Evolutionary conservation across 1,140 invertebrate species (phyloP).

Genomic region (Pseudomyrmex dendroicus): DNA sequence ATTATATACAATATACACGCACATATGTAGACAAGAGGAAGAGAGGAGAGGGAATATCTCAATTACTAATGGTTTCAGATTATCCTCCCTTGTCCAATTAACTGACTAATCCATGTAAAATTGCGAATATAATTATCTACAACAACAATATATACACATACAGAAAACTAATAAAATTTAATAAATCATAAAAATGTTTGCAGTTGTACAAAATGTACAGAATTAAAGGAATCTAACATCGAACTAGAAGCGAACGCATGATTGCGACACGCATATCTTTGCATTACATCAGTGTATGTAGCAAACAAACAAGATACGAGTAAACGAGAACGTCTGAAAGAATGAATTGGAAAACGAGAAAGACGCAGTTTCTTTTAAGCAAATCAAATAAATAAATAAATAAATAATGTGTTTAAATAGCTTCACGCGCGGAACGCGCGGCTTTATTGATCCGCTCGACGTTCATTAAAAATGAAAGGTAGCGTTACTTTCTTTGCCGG

Average conservation of each 20-base stretch:
- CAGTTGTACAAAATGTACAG: too few relatives aligned
- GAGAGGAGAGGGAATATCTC: constrained; percentile 11
- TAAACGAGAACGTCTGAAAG: not conserved
- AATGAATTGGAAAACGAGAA: not conserved
- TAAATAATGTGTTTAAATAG: constrained; percentile 39
- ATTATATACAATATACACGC: constrained; percentile 9
- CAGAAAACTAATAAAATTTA: not conserved
- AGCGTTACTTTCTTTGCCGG: constrained; percentile 2
- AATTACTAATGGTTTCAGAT: constrained; percentile 33
- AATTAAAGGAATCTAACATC: not conserved
- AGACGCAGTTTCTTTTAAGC: not conserved
- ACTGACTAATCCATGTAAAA: constrained; percentile 18
- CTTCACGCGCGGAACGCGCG: not conserved
- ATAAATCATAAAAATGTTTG: constrained; percentile 10
- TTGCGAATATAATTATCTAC: constrained; percentile 17
- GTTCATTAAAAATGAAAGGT: constrained; percentile 19
- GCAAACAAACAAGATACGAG: not conserved
- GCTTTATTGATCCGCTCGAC: constrained; percentile 33
- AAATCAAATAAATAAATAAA: constrained; percentile 37
- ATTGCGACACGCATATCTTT: too few relatives aligned
- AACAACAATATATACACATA: not conserved
- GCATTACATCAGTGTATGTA: too few relatives aligned
- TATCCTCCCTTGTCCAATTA: constrained; percentile 26
- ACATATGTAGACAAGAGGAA: not conserved
- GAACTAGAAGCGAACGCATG: not conserved